Evolutionary conservation across 2,888 invertebrate species (phyloP).

Genomic region (Macrosoma leucophasiata): DNA sequence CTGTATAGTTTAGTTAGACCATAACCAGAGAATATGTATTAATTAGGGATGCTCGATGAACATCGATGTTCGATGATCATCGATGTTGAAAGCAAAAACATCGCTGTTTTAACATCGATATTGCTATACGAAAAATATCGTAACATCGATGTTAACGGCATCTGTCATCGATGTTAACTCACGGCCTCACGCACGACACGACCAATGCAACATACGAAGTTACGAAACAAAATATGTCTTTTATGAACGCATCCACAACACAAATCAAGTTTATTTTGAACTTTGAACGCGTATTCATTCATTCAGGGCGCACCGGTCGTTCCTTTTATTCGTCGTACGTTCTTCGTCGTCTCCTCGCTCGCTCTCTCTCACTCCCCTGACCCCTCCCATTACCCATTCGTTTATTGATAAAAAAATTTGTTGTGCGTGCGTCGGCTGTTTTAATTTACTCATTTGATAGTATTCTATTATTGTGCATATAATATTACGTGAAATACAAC

Average conservation of each 20-base stretch:
- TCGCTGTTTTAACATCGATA: too few species aligned
- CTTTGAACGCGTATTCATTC: too few species aligned
- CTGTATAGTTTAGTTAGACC: too few species aligned
- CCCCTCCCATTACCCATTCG: too few species aligned
- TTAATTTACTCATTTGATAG: conserved; percentile 2
- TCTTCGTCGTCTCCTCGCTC: too few species aligned
- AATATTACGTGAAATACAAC: conserved; percentile 10
- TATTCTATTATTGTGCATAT: conserved; percentile 6
- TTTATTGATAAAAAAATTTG: not conserved
- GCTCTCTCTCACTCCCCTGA: too few species aligned
- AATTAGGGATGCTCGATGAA: conserved; percentile 5
- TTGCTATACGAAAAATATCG: conserved; percentile 14
- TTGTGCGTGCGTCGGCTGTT: conserved; percentile 2
- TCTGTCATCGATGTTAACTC: conserved; percentile 10
- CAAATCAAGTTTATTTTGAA: conserved; percentile 8
- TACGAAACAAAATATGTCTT: conserved; percentile 2
- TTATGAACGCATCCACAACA: conserved; percentile 5
- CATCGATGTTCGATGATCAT: conserved; percentile 7
- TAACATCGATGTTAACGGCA: conserved; percentile 15
- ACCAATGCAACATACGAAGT: conserved; percentile 16
- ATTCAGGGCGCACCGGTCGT: conserved; percentile 7
- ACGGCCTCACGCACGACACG: conserved; percentile 8
- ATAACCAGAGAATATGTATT: too few species aligned
- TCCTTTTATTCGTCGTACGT: conserved; percentile 6
- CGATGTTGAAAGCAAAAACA: conserved; percentile 8